Evolutionary conservation across 2,888 invertebrate genomes (phyloP).

Genomic region (Callinectes sapidus): DNA sequence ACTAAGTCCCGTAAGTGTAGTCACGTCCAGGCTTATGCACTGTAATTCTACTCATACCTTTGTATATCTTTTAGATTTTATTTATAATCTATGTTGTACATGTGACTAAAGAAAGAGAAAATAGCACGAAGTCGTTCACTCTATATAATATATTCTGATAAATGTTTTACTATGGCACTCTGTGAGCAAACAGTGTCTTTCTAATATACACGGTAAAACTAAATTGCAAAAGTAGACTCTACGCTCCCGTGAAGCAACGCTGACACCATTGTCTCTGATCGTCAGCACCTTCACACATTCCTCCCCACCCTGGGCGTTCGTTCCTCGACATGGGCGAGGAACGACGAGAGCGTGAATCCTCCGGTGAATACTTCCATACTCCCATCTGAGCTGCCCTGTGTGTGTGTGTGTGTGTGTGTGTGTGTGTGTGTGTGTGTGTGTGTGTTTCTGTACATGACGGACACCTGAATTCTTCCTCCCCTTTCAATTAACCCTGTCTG

Average conservation of each 20-base stretch:
- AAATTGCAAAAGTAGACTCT: not conserved
- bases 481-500: conserved; percentile 11
- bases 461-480: not conserved
- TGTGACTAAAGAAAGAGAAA: conserved; percentile 3
- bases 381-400: not conserved
- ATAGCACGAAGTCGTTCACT: conserved; percentile 34
- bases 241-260: not conserved
- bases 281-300: not conserved
- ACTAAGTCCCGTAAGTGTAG: conserved; percentile 1
- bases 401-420: not conserved
- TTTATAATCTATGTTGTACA: conserved; percentile 29
- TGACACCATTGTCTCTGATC: not conserved
- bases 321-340: not conserved
- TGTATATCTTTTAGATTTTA: conserved; percentile 9
- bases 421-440: not conserved
- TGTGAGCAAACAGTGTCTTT: conserved; percentile 48
- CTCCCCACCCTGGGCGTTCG: not conserved
- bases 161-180: conserved; percentile 50
- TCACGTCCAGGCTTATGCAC: conserved; percentile 3
- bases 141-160: conserved; percentile 11
- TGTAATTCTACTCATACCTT: conserved; percentile 35
- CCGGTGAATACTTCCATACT: not conserved
- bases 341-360: not conserved
- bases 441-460: not conserved
- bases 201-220: not conserved